These are phyloP conservation scores for Stomatorhinus walkeri DNA, from an alignment of 2,797 vertebrate genomes.

Conservation along the genomic window DNA sequence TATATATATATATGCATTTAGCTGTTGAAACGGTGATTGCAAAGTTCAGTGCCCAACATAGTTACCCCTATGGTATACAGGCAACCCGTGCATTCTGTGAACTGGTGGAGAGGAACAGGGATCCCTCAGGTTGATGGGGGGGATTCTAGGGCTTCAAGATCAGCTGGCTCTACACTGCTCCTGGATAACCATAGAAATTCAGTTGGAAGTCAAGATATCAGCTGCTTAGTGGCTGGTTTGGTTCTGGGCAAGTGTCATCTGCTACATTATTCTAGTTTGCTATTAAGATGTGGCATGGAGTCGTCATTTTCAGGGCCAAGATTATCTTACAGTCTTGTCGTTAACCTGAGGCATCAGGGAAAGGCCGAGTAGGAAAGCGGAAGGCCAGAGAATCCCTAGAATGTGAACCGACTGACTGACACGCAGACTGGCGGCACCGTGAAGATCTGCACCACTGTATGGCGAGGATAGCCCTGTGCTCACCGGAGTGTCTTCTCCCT, in stretches of 20 bases:
- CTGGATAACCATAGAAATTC: not conserved
- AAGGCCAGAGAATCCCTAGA: not conserved
- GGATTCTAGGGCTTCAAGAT: not conserved
- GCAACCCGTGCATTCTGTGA: not conserved
- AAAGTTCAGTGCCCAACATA: not conserved
- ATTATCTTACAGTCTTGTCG: not conserved
- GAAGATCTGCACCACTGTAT: not conserved
- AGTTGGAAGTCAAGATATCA: not conserved
- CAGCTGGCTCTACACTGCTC: not conserved
- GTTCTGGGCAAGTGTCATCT: not conserved
- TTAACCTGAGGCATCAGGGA: not conserved
- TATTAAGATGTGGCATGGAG: not conserved
- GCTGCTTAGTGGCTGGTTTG: not conserved
- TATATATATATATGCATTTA: not conserved
- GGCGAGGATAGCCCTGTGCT: not conserved
- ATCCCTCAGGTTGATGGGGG: not conserved
- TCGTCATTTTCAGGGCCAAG: not conserved
- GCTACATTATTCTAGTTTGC: not conserved
- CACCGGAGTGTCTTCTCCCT: slow-evolving; percentile 16
- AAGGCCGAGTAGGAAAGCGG: not conserved
- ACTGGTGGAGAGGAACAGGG: not conserved
- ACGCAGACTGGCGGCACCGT: not conserved
- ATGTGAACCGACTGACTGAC: too few relatives aligned
- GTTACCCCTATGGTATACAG: not conserved
- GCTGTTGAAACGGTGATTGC: not conserved